A percentile compares a stretch with the other conserved stretches of the same genome.
phyloP scores from a whole-genome alignment of 2,888 invertebrate species.

The Drosophila vallismaia region DNA sequence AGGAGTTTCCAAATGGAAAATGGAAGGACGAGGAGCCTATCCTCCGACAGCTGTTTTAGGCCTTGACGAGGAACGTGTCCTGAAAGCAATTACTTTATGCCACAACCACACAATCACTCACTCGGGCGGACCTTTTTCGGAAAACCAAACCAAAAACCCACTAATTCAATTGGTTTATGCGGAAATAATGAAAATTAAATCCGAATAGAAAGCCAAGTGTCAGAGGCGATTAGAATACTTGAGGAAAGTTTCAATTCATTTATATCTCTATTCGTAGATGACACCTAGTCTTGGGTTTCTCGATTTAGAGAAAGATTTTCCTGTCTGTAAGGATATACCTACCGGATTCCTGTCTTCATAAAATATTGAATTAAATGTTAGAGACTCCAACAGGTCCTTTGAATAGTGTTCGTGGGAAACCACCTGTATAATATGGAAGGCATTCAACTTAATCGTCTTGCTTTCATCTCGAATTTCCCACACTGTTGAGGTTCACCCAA shows the following conservation, averaged over 20 bases:
- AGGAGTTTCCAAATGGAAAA: background rate
- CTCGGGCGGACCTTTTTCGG: slow-evolving; percentile 2
- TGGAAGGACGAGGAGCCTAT: background rate
- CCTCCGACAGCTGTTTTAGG: slow-evolving; percentile 48
- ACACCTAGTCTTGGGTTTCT: too few species aligned
- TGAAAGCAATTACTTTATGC: slow-evolving; percentile 48
- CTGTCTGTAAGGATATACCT: too few species aligned
- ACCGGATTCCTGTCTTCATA: too few species aligned
- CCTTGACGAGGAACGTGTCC: slow-evolving; percentile 28
- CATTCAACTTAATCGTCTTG: background rate
- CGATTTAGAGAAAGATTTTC: too few species aligned
- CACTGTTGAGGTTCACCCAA: slow-evolving; percentile 26
- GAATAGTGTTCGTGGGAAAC: background rate
- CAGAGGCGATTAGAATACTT: background rate
- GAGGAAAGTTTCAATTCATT: too few species aligned
- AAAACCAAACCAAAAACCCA: background rate
- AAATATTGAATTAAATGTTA: too few species aligned
- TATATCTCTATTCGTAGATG: too few species aligned
- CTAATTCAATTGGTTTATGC: slow-evolving; percentile 1
- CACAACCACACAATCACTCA: slow-evolving; percentile 15
- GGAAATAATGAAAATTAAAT: slow-evolving; percentile 1
- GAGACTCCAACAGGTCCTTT: too few species aligned
- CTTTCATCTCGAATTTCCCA: slow-evolving; percentile 7
- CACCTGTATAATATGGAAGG: background rate
- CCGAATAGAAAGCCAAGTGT: background rate